phyloP scores from a whole-genome alignment of 2,797 vertebrate genomes.

The Amniataba percoides region DNA sequence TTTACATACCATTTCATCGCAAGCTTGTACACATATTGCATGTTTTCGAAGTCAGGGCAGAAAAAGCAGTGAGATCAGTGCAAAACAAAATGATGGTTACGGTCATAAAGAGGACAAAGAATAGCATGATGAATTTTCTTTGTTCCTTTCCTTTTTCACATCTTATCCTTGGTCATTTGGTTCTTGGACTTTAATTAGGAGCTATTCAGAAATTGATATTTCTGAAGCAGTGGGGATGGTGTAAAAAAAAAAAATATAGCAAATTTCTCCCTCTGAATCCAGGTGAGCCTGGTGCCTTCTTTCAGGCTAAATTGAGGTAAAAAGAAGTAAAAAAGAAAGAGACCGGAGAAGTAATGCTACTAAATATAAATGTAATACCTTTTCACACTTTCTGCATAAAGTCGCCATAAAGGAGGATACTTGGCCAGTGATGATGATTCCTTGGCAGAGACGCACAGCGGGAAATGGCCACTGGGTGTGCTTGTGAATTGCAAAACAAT shows the following conservation, averaged over 20 bases:
- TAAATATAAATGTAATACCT: not conserved
- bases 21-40: not conserved
- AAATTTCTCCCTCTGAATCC: not conserved
- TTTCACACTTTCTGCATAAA: constrained; percentile 6
- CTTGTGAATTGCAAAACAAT: constrained; percentile 28
- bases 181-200: not conserved
- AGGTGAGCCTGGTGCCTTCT: not conserved
- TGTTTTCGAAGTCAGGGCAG: constrained; percentile 25
- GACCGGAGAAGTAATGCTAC: not conserved
- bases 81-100: not conserved
- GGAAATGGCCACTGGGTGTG: constrained; percentile 23
- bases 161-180: not conserved
- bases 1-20: constrained; percentile 1
- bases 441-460: constrained; percentile 25
- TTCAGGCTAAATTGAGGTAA: not conserved
- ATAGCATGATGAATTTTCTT: not conserved
- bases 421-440: constrained; percentile 20
- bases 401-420: not conserved
- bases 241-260: no score
- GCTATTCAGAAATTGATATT: constrained; percentile 11
- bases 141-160: not conserved
- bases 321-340: not conserved
- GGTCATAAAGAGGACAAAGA: not conserved
- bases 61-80: constrained; percentile 2
- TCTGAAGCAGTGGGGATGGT: not conserved